These are phyloP conservation scores for Amphiprion clarkii DNA, from an alignment of 2,797 vertebrate species.

Conservation along the genomic window DNA sequence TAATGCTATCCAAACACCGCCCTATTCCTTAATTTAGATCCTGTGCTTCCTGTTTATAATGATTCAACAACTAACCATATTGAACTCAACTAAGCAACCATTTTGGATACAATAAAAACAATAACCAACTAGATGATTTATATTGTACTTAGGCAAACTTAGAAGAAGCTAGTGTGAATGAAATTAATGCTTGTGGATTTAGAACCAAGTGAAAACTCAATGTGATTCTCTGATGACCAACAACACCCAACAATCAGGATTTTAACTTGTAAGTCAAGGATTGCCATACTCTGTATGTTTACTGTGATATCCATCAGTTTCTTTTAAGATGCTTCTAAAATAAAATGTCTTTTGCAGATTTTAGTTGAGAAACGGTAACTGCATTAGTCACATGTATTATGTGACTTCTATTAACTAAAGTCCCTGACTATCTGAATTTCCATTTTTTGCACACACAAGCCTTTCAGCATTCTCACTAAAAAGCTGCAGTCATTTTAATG, in stretches of 20 bases:
- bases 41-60: background rate
- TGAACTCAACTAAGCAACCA: background rate
- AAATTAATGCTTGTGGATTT: background rate
- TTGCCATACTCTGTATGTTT: background rate
- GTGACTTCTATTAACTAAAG: background rate
- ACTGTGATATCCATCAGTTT: background rate
- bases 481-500: background rate
- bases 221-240: background rate
- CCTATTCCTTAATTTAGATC: background rate
- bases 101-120: background rate
- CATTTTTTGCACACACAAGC: no score
- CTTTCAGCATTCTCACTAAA: no score
- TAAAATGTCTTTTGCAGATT: conserved; percentile 1
- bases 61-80: background rate
- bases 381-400: background rate
- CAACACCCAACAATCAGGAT: background rate
- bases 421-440: background rate
- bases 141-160: conserved; percentile 53
- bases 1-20: background rate
- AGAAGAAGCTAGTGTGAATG: background rate
- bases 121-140: background rate
- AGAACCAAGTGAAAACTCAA: background rate
- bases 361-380: conserved; percentile 3
- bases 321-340: background rate
- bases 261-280: background rate